Conservation (phyloP, 2,113 vertebrate genomes). For the Dasyurus viverrinus region DNA sequence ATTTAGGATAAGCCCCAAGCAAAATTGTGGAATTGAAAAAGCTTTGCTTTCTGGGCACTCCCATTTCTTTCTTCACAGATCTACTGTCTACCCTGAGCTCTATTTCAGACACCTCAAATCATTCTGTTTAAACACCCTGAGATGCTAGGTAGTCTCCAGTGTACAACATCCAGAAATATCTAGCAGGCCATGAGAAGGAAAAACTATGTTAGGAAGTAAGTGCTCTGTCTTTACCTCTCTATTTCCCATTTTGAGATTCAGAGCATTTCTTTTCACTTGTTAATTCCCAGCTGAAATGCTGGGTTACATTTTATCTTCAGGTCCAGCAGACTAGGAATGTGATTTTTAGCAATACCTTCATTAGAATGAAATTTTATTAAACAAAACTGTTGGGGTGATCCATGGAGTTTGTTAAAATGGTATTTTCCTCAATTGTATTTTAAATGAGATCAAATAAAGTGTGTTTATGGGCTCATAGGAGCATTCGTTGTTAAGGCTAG, state of each 20-base stretch:
- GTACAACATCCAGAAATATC: background rate
- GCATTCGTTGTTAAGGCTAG: background rate
- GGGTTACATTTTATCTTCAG: background rate
- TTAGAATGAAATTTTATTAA: conserved; percentile 1
- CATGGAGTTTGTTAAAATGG: background rate
- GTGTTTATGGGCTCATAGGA: background rate
- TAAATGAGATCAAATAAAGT: background rate
- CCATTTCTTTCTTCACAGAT: background rate
- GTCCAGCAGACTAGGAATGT: background rate
- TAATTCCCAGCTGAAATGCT: background rate
- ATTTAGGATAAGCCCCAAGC: background rate
- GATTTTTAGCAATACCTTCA: background rate
- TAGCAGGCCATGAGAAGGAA: background rate
- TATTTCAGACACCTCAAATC: background rate
- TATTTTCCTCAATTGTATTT: conserved; percentile 2
- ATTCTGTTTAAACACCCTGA: background rate
- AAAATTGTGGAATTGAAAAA: background rate
- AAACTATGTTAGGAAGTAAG: background rate
- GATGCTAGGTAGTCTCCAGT: background rate
- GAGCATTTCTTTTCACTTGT: background rate
- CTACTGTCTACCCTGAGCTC: background rate
- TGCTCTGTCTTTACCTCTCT: background rate
- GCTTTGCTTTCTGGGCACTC: background rate
- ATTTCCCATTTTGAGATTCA: background rate
- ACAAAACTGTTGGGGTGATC: background rate